Conservation (phyloP, 1,140 invertebrate genomes). For the Heterodera schachtii region DNA sequence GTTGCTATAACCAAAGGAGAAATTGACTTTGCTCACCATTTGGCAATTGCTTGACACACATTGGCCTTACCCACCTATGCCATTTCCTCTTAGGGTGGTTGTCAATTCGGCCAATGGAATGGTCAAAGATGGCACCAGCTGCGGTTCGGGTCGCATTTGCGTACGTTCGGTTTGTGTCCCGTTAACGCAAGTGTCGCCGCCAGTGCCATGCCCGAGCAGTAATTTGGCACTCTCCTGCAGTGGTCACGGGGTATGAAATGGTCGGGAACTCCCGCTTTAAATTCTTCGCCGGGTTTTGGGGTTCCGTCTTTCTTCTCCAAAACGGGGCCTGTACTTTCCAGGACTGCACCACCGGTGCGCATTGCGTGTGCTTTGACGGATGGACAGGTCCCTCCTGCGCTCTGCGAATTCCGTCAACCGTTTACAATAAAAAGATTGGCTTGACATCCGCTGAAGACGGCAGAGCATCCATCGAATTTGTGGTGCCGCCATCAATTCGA, state of each 20-base stretch:
- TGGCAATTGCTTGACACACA: too few species aligned
- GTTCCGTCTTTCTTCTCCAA: too few species aligned
- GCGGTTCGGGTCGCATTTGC: conserved; percentile 58
- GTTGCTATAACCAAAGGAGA: too few species aligned
- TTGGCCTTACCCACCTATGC: too few species aligned
- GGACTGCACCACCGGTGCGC: conserved; percentile 89
- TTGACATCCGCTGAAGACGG: not conserved
- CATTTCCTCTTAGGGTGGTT: conserved; percentile 32
- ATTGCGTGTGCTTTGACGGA: conserved; percentile 84
- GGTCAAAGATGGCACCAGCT: conserved; percentile 55
- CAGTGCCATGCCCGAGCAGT: conserved; percentile 84
- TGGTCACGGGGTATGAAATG: conserved; percentile 77
- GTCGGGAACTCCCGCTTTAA: too few species aligned
- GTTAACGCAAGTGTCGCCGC: conserved; percentile 66
- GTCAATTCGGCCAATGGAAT: conserved; percentile 34
- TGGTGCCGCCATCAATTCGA: conserved; percentile 16
- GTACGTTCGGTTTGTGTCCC: conserved; percentile 57
- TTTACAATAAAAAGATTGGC: not conserved
- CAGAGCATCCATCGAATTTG: not conserved
- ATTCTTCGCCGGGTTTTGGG: too few species aligned
- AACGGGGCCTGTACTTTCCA: conserved; percentile 64
- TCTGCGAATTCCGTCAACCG: conserved; percentile 29
- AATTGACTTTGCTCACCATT: too few species aligned
- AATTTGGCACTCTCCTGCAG: conserved; percentile 86
- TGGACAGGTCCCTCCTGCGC: conserved; percentile 89